Percentiles rank a stretch among this genome's conserved stretches.
These are phyloP conservation scores for Mactra quadrangularis DNA, from an alignment of 1,140 invertebrate genomes.

Conservation along the genomic window DNA sequence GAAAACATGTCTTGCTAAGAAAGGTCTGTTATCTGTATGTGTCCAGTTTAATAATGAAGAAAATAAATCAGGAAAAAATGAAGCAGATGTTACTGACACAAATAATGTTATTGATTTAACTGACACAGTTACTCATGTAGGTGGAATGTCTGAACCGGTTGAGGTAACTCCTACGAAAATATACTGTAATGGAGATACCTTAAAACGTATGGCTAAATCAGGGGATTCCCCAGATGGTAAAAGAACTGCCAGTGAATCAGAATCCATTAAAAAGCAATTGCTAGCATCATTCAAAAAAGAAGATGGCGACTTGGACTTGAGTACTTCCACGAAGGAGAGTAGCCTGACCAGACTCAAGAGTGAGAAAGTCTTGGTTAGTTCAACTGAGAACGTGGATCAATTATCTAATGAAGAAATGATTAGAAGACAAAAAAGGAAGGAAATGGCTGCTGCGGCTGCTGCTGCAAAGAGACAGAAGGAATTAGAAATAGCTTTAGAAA, in stretches of 20 bases:
- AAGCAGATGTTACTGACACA: not conserved
- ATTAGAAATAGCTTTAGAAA: not conserved
- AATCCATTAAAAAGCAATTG: constrained; percentile 4
- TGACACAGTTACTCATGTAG: not conserved
- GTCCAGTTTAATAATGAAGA: constrained; percentile 34
- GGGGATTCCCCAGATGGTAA: constrained; percentile 24
- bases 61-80: not conserved
- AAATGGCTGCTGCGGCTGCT: constrained; percentile 3
- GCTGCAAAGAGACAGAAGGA: constrained; percentile 1
- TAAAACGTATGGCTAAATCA: constrained; percentile 46
- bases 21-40: constrained; percentile 29
- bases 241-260: not conserved
- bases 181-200: constrained; percentile 24
- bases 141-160: not conserved
- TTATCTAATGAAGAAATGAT: not conserved
- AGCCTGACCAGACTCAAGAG: too few species aligned
- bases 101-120: too few species aligned
- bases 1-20: constrained; percentile 29
- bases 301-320: too few species aligned
- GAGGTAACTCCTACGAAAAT: constrained; percentile 40
- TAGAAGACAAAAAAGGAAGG: not conserved
- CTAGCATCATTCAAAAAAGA: too few species aligned
- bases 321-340: too few species aligned
- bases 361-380: too few species aligned
- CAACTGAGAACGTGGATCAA: not conserved